These are phyloP conservation scores for Polydrusus tereticollis DNA, from an alignment of 2,888 invertebrate species.

Conservation along the genomic window DNA sequence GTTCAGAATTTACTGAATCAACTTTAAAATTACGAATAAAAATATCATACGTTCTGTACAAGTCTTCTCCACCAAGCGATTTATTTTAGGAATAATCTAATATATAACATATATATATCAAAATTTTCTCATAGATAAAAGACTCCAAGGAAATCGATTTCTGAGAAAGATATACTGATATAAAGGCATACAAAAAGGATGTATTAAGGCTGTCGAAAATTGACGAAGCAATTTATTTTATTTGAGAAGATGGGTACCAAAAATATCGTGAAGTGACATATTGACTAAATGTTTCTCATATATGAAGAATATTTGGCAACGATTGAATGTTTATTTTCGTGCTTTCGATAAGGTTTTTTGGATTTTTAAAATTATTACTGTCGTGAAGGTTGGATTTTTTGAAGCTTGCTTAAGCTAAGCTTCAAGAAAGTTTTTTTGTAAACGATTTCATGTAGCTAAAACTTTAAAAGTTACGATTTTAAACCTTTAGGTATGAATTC, in stretches of 20 bases:
- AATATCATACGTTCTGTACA: too few species aligned
- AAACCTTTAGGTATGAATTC: too few species aligned
- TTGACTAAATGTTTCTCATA: constrained; percentile 59
- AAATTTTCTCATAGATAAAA: constrained; percentile 3
- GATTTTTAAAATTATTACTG: not conserved
- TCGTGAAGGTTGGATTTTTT: not conserved
- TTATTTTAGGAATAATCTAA: not conserved
- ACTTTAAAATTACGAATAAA: too few species aligned
- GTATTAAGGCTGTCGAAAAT: constrained; percentile 46
- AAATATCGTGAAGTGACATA: constrained; percentile 46
- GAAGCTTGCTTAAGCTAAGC: too few species aligned
- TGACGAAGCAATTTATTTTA: constrained; percentile 42
- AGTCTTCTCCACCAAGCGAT: too few species aligned
- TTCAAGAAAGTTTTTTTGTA: too few species aligned
- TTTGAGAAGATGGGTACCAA: constrained; percentile 22
- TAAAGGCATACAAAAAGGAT: constrained; percentile 6
- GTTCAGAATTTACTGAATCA: too few species aligned
- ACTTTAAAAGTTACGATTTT: too few species aligned
- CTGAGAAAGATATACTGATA: not conserved
- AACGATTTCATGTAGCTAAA: too few species aligned
- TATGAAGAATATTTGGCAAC: constrained; percentile 49
- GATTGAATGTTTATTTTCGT: not conserved
- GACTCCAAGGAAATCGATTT: constrained; percentile 2
- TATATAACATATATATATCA: not conserved
- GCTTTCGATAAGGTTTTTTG: not conserved